Evolutionary conservation across 2,888 invertebrate genomes (phyloP), one percentile per base, ranked within the genome.

Genomic region (Drosophila acutilabella): DNA sequence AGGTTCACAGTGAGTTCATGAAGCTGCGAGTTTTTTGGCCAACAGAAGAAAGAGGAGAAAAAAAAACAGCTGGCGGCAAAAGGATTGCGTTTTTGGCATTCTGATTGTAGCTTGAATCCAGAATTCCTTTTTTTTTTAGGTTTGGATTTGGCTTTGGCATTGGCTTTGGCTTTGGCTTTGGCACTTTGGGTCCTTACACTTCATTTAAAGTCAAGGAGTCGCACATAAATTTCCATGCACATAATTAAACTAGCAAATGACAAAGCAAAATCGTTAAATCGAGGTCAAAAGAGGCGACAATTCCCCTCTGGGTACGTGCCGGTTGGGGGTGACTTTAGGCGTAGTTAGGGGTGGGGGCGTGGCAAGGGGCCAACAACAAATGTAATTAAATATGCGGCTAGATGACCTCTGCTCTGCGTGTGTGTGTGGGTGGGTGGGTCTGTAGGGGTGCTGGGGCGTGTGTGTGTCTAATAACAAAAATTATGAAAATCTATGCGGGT

Each of bases 191-290:
- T 72, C 75, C 80, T 85, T 84, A 81, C 81, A 87, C 79, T 83
- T 89, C 83, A 88, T 88, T 89, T 85, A 83, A 85, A 85, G 74
- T 78, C 80, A 78, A 83, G 81, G 73, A 83, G 77, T 83, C 80
- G 87, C 81, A 80, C 80, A 89, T 82, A 89, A 84, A 88, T 87
- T 88, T 81, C 79, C 89, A 89, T 89, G 89, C 88, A 89, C 89
- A 89, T 89, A 89, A 89, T 89, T 89, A 89, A 89, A 89, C 84
- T 82, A 67, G 71, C 86, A 74, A 88, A 89, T 83, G 84, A 88
- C 89, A 88, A 82, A 89, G 88, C 87, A 85, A 84, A 89, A 81
- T 81, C 77, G 77, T 83, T 79, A 75, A 81, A 83, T 75, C 86
- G 84, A 78, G 88, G 88, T 86, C 88, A 82, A 72, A 71, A 65